A percentile compares a stretch with the other conserved stretches of the same genome.
Evolutionary conservation across 2,797 vertebrate genomes (phyloP).

Genomic region (Crenichthys baileyi): DNA sequence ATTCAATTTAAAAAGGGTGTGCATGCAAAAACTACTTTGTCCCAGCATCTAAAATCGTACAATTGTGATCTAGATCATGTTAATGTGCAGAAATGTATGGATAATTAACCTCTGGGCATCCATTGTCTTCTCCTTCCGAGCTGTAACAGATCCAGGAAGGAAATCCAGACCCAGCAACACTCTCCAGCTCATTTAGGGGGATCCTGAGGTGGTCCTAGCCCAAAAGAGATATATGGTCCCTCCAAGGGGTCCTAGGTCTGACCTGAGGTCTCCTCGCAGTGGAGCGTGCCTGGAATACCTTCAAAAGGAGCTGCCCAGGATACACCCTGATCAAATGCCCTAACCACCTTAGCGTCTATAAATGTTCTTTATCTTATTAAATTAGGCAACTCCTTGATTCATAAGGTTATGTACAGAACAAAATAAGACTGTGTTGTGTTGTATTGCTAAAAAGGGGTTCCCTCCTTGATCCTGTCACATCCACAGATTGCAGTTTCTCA

Average conservation of each 20-base stretch:
- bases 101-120: not conserved
- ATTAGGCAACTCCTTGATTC: conserved; percentile 5
- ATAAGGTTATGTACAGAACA: not conserved
- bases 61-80: conserved; percentile 6
- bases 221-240: not conserved
- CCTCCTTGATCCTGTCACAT: conserved; percentile 28
- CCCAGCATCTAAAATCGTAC: conserved; percentile 8
- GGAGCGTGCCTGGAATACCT: not conserved
- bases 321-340: not conserved
- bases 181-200: not conserved
- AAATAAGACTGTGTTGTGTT: conserved; percentile 27
- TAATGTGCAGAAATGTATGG: not conserved
- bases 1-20: conserved; percentile 10
- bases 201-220: not conserved
- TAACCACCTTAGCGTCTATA: not conserved
- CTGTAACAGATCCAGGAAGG: not conserved
- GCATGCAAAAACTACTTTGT: conserved; percentile 21
- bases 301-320: not conserved
- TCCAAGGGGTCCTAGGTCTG: not conserved
- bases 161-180: not conserved
- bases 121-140: not conserved
- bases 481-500: conserved; percentile 39
- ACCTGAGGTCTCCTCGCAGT: not conserved
- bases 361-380: conserved; percentile 12
- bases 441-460: conserved; percentile 28